These are phyloP conservation scores for Ispidina picta DNA, from an alignment of 2,797 vertebrate species.

Conservation along the genomic window DNA sequence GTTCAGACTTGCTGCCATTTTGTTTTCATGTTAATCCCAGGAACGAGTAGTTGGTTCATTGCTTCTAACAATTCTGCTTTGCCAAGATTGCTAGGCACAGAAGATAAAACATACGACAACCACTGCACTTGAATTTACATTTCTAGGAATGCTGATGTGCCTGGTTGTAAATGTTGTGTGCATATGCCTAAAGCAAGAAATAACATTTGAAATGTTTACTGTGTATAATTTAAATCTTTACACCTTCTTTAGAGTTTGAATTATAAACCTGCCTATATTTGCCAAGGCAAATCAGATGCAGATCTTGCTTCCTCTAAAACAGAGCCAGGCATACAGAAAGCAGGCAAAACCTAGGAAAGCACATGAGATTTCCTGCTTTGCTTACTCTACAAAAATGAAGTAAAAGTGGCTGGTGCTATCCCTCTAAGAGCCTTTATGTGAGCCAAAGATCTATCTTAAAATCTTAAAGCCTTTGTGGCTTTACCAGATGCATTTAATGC, in stretches of 20 bases:
- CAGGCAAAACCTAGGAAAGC: constrained; percentile 72
- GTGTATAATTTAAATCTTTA: neutral
- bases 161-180: neutral
- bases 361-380: neutral
- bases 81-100: constrained; percentile 80
- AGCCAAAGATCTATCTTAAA: neutral
- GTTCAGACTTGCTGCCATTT: constrained; percentile 80
- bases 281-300: constrained; percentile 87
- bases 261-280: constrained; percentile 13
- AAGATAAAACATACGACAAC: constrained; percentile 42
- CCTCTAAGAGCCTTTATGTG: neutral
- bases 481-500: neutral
- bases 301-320: constrained; percentile 88
- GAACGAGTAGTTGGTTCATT: constrained; percentile 80
- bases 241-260: neutral
- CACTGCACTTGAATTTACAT: constrained; percentile 21
- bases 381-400: neutral
- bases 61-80: constrained; percentile 87
- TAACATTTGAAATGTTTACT: neutral
- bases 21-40: constrained; percentile 85
- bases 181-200: neutral
- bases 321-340: constrained; percentile 84
- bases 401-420: neutral
- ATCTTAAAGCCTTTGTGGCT: neutral
- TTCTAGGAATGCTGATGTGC: neutral